Base-by-base conservation (phyloP, 2,888 invertebrate genomes). In the Drosophila putrida region DNA sequence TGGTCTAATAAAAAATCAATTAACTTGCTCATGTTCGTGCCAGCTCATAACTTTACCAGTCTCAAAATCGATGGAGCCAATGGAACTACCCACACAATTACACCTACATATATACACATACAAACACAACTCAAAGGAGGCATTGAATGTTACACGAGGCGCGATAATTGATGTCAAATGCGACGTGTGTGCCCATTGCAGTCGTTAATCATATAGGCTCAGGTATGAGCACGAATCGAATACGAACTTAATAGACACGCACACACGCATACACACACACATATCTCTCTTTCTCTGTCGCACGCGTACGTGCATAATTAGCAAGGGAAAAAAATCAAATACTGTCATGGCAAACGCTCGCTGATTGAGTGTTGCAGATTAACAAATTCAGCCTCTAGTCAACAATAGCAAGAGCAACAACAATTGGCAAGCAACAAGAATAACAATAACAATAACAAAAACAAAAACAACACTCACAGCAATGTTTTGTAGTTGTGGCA, bases 161-260 rank as follows among this genome's bases (percentile, higher is more conserved):
- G 89, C 76, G 88, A 85, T 89, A 89, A 85, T 89, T 89, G 88
- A 85, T 89, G 88, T 85, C 82, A 88, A 85, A 78, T 79, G 82
- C 69, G 57, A 58, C 44, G 67, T 69, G 87, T 74, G 71, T 49
- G 64, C 55, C 54, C 59, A 65, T 38, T 69, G 46, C 65, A 50
- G 38, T 82, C 83, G 88, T 83, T 82, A 87, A 87, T 87, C 82
- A 87, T 79, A 59, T 69, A 38, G 66, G 57, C 58, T 61, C 60
- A 78, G 78, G 73, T 71, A 72, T 50, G 75, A 38, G 71, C 66
- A 69, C 66, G 58, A 41, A 53, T 50, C 72, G 61, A 47, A 54
- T 62, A 47, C 51, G 35, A 87, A 68, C 82, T 75, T 71, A 68
- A 77, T 85, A 74, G 61, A 71, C 57, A 57, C 60, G 54, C 55